Conservation (phyloP, 2,888 invertebrate genomes). For the Luperina nickerlii region DNA sequence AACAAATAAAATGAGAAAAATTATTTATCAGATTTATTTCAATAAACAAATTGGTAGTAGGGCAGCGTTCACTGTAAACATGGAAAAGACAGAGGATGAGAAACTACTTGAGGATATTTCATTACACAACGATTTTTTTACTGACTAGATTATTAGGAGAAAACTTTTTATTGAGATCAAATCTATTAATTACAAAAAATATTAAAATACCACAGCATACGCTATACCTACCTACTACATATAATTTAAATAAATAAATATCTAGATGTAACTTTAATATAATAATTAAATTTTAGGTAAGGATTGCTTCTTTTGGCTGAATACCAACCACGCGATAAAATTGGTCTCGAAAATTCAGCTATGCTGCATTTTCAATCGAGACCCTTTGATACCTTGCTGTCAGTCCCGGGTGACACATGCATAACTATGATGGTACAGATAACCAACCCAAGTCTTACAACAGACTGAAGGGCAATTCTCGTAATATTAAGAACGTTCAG, state of each 20-base stretch:
- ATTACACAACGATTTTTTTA: not conserved
- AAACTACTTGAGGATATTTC: not conserved
- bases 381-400: no score
- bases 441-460: not conserved
- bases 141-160: slow-evolving; percentile 14
- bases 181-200: slow-evolving; percentile 21
- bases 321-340: not conserved
- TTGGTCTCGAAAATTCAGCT: not conserved
- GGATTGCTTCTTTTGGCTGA: not conserved
- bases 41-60: not conserved
- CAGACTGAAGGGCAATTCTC: no score
- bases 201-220: not conserved
- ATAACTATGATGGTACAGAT: not conserved
- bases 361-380: not conserved
- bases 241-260: not conserved
- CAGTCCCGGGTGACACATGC: not conserved
- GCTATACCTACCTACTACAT: not conserved
- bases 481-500: no score
- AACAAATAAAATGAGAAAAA: not conserved
- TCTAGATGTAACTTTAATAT: not conserved
- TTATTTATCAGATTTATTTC: not conserved
- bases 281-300: not conserved
- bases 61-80: not conserved
- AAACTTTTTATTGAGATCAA: slow-evolving; percentile 23
- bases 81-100: not conserved